Base-by-base conservation (phyloP, 2,888 invertebrate species). In the Steinernema hermaphroditum region DNA sequence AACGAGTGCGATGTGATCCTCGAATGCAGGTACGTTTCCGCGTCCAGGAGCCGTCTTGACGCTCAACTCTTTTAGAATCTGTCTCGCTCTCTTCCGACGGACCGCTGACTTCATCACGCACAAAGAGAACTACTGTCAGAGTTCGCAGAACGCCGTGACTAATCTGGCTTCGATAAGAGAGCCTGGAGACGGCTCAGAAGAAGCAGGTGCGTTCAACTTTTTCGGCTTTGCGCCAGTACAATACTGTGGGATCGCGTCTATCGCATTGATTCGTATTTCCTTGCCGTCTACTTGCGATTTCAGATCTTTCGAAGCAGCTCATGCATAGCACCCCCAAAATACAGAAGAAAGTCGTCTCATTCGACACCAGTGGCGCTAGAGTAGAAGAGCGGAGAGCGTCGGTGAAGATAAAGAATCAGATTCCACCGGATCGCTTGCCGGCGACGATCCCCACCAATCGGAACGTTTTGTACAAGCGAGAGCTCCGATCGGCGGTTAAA, bases 21-120 rank as follows among this genome's bases (percentile, higher is more conserved):
- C 29, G 81, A 81, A 68, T 81, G 81, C 78, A 75, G 77, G 81
- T 82, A 34, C n/a, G 70, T 69, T 22, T n/a, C n/a, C n/a, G n/a
- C n/a, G n/a, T n/a, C n/a, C n/a, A n/a, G n/a, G n/a, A n/a, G n/a
- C n/a, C n/a, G n/a, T n/a, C 44, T 22, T 14, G 24, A 27, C 14
- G 32, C 16, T n/a, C 34, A 16, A 37, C 16, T 24, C 34, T 49
- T 70, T 50, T n/a, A 70, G 70, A 54, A n/a, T 72, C 16, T 72
- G 72, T 24, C 73, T 70, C 12, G 68, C 71, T 24, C 43, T 81
- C 16, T 81, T 80, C 72, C 78, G 81, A 12, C 72, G 73, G 9
- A 71, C 81, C 37, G 68, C 75, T 70, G 76, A 74, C 32, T 80
- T 82, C 68, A 54, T 78, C 34, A 69, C 78, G 2, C 81, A 81